Evolutionary conservation across 2,113 vertebrate species (phyloP).

Genomic region (Grammomys dolichurus): DNA sequence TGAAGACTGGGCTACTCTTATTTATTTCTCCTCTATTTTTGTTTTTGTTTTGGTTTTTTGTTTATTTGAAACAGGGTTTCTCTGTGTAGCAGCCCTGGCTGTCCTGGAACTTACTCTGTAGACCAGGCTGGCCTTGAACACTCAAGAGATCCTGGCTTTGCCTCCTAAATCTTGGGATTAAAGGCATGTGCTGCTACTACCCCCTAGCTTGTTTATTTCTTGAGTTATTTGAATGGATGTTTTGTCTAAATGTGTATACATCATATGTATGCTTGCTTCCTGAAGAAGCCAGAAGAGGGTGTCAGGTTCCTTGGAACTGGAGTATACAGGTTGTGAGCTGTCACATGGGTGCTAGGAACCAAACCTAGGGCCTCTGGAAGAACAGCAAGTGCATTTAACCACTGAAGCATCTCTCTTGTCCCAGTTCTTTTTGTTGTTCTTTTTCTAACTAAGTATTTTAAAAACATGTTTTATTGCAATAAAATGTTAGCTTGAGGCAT

Average conservation of each 20-base stretch:
- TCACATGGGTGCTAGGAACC: neutral
- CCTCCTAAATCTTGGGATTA: too few species aligned
- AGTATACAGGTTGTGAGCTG: neutral
- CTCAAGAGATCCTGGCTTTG: too few species aligned
- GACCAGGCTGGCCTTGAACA: too few species aligned
- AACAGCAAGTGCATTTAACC: neutral
- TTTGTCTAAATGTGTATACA: neutral
- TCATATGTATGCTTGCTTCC: neutral
- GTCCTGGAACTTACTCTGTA: too few species aligned
- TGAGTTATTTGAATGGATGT: constrained; percentile 58
- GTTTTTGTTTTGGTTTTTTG: too few species aligned
- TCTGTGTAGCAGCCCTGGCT: too few species aligned
- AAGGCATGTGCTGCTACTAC: too few species aligned
- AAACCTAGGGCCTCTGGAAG: neutral
- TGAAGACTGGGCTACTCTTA: constrained; percentile 50
- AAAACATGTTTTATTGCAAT: constrained; percentile 55
- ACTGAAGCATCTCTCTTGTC: neutral
- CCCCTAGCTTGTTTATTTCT: neutral
- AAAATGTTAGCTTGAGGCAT: constrained; percentile 6
- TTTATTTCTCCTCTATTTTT: neutral
- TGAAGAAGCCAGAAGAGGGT: neutral
- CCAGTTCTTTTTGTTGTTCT: neutral
- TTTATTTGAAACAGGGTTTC: too few species aligned
- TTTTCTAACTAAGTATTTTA: constrained; percentile 37
- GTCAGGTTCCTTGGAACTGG: neutral